Evolutionary conservation across 2,888 invertebrate species (phyloP), one percentile per base, ranked within the genome.

Genomic region (Mythimna ferrago): DNA sequence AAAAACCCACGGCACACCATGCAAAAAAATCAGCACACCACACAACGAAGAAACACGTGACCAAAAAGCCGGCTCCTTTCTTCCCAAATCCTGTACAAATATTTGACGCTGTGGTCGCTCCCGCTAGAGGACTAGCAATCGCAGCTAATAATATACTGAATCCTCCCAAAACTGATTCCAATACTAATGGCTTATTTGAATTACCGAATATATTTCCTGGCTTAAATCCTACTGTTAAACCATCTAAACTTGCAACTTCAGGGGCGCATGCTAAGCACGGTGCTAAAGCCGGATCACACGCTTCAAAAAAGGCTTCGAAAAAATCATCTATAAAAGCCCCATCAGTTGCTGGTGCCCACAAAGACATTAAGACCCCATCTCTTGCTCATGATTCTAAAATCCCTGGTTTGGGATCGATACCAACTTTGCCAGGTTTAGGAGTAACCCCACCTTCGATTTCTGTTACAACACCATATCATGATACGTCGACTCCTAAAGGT

Each of bases 391-490:
- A 26, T 19, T 48, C 73, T n/a, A 48, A 51, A 6, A 5, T 41
- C 0, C 51, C 41, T 41, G 21, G 32, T 41, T 19, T 9, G 6
- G 61, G 61, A 14, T 21, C 21, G 4, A 7, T 41, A 26, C 73
- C 71, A 61, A 38, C 10, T n/a, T 48, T 51, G 9, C 73, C 58
- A 26, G 19, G 35, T 71, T 48, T 5, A 7, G n/a, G 11, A n/a
- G 9, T 0, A 5, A n/a, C 26, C 14, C 57, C 66, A 35, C 35
- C 73, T 16, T 41, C 58, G 38, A n/a, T 26, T 38, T 71, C 35
- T 58, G 21, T 14, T 6, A 26, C 26, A 0, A 71, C n/a, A 11
- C 71, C 67, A 16, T 7, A 16, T 21, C 10, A 53, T 41, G 44
- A 53, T 41, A 32, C 11, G 48, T 48, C 48, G n/a, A n/a, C 54